Base-by-base conservation (phyloP, 2,113 vertebrate genomes). In the Dermatemys mawii region DNA sequence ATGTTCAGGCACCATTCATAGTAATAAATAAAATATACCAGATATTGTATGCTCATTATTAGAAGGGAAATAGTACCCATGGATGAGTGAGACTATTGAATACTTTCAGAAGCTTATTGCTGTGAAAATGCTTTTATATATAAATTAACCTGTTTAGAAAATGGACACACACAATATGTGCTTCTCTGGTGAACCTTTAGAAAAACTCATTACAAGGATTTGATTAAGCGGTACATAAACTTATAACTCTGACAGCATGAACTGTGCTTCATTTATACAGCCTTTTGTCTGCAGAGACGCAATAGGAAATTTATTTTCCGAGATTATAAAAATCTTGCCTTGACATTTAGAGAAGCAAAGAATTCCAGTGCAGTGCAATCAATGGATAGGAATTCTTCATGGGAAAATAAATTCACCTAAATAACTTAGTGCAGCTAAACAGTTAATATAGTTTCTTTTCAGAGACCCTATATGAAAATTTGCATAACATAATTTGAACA, bases 301-400 rank as follows among this genome's bases (percentile, higher is more conserved):
- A 63, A 50, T 46, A 38, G 44, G 50, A 54, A 75, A 76, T 0
- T 41, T 2, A 17, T 53, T 41, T 67, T 46, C 3, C 2, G 84
- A 75, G 51, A 82, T 12, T 35, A 22, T 7, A 29, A 60, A 70
- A 84, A 80, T 49, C 6, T 67, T 78, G 84, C 86, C 73, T 38
- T 80, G 73, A 80, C 63, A 29, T 95, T 94, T 53, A 49, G 78
- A 60, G 22, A 44, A 88, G 67, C 22, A 88, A 90, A 87, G 57
- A 38, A 57, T 48, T 85, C 57, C 53, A 49, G 26, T 13, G 35
- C 6, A 53, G 50, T 86, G 54, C 78, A 63, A 75, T 73, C 46
- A n/a, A 38, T 11, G 41, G 32, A 2, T 6, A 67, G 41, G 50
- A 76, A 13, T 35, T 0, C 2, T 41, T 78, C 78, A 63, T 2